phyloP scores from a whole-genome alignment of 2,888 invertebrate species.

The Shargacucullia verbasci region DNA sequence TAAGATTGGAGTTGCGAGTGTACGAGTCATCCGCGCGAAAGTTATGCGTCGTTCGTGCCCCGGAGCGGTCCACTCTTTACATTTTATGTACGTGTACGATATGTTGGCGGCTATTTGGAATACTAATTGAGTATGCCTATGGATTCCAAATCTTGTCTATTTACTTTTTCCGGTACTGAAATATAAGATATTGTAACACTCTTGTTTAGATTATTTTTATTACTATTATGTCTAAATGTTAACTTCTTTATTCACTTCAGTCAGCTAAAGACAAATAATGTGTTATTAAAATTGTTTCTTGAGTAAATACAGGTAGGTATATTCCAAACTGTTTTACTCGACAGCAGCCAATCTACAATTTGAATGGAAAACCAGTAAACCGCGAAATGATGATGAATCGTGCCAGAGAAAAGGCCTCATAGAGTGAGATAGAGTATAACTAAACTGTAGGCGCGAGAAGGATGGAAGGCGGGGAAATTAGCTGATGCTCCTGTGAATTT shows the following conservation, averaged over 20 bases:
- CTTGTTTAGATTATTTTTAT: constrained; percentile 50
- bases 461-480: constrained; percentile 81
- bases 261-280: constrained; percentile 2
- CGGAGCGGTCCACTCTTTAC: constrained; percentile 87
- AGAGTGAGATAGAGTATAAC: constrained; percentile 70
- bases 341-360: constrained; percentile 68
- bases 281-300: background rate
- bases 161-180: constrained; percentile 64
- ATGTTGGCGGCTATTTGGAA: constrained; percentile 87
- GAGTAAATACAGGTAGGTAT: constrained; percentile 43
- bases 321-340: constrained; percentile 60
- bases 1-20: constrained; percentile 79
- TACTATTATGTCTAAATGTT: constrained; percentile 24
- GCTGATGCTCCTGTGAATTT: constrained; percentile 86
- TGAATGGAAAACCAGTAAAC: constrained; percentile 88
- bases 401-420: constrained; percentile 78
- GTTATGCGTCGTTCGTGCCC: constrained; percentile 86
- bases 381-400: constrained; percentile 89
- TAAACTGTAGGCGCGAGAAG: constrained; percentile 64
- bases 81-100: constrained; percentile 87
- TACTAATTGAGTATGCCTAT: constrained; percentile 84
- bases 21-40: constrained; percentile 71
- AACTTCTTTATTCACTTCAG: constrained; percentile 1
- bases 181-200: constrained; percentile 41
- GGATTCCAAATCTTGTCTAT: constrained; percentile 76